Percentiles rank a stretch among this genome's conserved stretches.
Evolutionary conservation across 2,113 vertebrate genomes (phyloP).

Genomic region (Cebus imitator): DNA sequence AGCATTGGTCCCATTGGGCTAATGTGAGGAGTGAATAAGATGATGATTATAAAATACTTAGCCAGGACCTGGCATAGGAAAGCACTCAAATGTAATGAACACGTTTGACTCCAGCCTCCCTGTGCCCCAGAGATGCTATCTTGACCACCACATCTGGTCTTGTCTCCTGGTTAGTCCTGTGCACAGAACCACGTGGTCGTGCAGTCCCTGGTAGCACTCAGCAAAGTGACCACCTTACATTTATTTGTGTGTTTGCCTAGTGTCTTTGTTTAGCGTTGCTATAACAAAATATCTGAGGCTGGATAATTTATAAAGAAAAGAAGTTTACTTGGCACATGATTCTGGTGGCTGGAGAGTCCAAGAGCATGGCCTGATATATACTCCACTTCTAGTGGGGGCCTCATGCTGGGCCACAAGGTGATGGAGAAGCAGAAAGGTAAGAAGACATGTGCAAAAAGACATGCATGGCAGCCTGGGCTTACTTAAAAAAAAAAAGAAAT

Average conservation of each 20-base stretch:
- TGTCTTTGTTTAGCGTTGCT: background rate
- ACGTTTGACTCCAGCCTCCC: accelerated
- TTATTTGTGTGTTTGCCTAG: background rate
- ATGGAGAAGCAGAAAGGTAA: background rate
- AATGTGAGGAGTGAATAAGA: background rate
- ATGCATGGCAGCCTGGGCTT: background rate
- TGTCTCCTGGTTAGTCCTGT: background rate
- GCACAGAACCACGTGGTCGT: accelerated
- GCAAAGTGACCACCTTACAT: accelerated
- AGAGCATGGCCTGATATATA: background rate
- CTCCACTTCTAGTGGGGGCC: background rate
- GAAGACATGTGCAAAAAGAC: background rate
- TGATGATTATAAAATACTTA: background rate
- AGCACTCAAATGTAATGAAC: accelerated
- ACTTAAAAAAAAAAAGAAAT: too few relatives aligned
- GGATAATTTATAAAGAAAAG: background rate
- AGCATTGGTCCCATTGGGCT: background rate
- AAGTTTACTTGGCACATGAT: background rate
- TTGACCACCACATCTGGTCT: background rate
- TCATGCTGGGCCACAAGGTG: background rate
- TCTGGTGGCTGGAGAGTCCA: background rate
- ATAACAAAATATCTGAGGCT: background rate
- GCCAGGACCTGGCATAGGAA: background rate
- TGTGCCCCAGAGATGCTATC: accelerated
- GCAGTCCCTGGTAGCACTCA: accelerated